Base-by-base conservation (phyloP, 2,113 vertebrate genomes). In the Micromys minutus region DNA sequence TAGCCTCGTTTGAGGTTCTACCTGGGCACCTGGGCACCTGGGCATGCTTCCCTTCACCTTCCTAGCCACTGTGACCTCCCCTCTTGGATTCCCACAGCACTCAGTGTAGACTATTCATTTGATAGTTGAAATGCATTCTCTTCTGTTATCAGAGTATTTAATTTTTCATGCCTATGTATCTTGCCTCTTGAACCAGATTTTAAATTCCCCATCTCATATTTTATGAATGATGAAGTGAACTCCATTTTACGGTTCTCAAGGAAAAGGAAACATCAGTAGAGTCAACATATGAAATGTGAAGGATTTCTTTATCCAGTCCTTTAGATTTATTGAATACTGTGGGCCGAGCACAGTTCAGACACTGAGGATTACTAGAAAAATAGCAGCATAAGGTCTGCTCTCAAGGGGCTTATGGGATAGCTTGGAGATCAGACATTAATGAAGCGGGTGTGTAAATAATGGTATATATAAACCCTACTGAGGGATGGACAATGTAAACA, bases 81-180 rank as follows among this genome's bases (percentile, higher is more conserved):
- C 59, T 84, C 80, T 50, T 67, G 47, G 91, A 91, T 91, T 90
- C 79, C 74, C 80, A 74, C 7, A 89, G 39, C 67, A 65, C 42
- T 90, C 36, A 71, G 13, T 76, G 71, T 84, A 13, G 15, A 22
- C 55, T 90, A 87, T 71, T 97, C 81, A 94, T 74, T 61, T 72
- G 79, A 93, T 67, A 94, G 11, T 85, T 52, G 34, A 61, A 65
- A 90, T 8, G 36, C 31, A 90, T 45, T 87, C 85, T 77, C 81
- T 94, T 90, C 42, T 80, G 75, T 93, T 91, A 92, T 89, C 88
- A 89, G 47, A 89, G 55, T 87, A 87, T 94, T 96, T 91, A 95
- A 93, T 95, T 95, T 95, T 96, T 95, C 93, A 96, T 80, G 59
- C 17, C 84, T 93, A 72, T 61, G 21, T 55, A 86, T 84, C 75